phyloP scores from a whole-genome alignment of 2,797 vertebrate species.

The Sebastolobus altivelis region DNA sequence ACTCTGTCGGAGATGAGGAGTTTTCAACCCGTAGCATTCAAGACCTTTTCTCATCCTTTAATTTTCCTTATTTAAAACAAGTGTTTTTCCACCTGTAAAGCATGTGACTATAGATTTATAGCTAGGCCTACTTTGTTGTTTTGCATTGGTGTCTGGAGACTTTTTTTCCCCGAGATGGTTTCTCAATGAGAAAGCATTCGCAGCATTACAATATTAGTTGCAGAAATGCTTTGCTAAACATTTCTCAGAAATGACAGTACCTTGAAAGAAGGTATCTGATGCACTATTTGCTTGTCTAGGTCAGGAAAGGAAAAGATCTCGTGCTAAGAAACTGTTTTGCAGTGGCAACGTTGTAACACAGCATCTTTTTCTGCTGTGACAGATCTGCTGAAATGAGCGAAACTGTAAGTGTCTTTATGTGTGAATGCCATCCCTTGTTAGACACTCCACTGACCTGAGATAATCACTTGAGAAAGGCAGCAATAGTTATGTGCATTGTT shows the following conservation, averaged over 20 bases:
- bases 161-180: background rate
- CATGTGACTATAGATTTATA: background rate
- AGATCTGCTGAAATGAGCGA: conserved; percentile 23
- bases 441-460: conserved; percentile 54
- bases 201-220: background rate
- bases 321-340: background rate
- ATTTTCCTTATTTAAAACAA: background rate
- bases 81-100: background rate
- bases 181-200: background rate
- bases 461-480: conserved; percentile 45
- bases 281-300: background rate
- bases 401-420: conserved; percentile 31
- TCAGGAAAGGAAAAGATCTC: background rate
- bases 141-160: background rate
- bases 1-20: too few relatives aligned
- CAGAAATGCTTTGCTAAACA: background rate
- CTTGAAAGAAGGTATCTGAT: background rate
- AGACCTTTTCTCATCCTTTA: background rate
- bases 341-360: background rate
- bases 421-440: conserved; percentile 44
- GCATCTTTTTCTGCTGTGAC: background rate
- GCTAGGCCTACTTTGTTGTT: background rate
- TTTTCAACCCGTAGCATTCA: too few relatives aligned
- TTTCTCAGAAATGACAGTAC: conserved; percentile 11
- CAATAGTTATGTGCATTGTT: background rate